These are phyloP conservation scores for Pollimyrus isidori DNA, from an alignment of 2,113 vertebrate genomes.

Conservation along the genomic window DNA sequence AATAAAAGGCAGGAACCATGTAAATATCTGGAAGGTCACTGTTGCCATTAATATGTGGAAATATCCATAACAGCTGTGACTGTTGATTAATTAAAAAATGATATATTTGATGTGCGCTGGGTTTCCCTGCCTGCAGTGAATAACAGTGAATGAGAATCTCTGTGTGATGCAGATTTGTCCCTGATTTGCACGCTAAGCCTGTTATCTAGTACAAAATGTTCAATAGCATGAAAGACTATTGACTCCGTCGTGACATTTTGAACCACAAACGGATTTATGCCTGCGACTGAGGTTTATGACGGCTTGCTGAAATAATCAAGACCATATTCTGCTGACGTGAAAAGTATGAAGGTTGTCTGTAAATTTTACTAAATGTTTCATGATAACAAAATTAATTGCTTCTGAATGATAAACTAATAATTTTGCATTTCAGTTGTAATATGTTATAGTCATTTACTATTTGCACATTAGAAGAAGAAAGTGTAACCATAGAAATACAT, in stretches of 20 bases:
- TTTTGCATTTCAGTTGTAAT: not conserved
- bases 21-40: not conserved
- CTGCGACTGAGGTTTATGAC: not conserved
- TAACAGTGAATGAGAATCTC: not conserved
- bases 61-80: not conserved
- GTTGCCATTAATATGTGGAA: not conserved
- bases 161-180: not conserved
- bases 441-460: not conserved
- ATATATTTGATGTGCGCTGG: not conserved
- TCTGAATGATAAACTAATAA: not conserved
- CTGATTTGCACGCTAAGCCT: not conserved
- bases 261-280: not conserved
- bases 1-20: not conserved
- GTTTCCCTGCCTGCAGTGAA: not conserved
- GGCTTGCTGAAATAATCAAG: not conserved
- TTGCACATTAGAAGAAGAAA: not conserved
- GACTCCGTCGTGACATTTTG: not conserved
- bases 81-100: not conserved
- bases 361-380: not conserved
- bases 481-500: not conserved
- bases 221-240: not conserved
- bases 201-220: not conserved
- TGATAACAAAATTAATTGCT: not conserved
- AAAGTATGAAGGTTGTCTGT: not conserved
- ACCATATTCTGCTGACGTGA: not conserved